Evolutionary conservation across 2,797 vertebrate species (phyloP), one percentile per base, ranked within the genome.

Genomic region (Moxostoma hubbsi): DNA sequence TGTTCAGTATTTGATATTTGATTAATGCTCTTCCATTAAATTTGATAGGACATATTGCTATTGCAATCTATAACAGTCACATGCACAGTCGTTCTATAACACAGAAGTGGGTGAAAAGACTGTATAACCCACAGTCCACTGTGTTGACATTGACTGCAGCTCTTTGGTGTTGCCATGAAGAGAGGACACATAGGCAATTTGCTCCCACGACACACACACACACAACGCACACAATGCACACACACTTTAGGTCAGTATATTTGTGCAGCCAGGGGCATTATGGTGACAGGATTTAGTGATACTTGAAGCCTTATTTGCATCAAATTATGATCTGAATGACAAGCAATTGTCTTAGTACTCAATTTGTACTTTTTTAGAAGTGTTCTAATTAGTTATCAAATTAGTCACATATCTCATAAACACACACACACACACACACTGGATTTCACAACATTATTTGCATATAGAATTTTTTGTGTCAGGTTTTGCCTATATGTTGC

Each of bases 151-250:
- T 64, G 77, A 72, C 77, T 49, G 45, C 45, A 65, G 68, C 77
- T 47, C 68, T 79, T 65, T 65, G 59, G 67, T 79, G 77, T 79
- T 79, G 77, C 77, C 77, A 72, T 79, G 77, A 79, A 55, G 57
- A 65, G 77, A 57, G 46, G 68, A 72, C 68, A 55, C 59, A 64
- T 12, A 64, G 61, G 36, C 68, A 58, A 6, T 79, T 79, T 77
- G 63, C 49, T 47, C 43, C 12, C 43, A 24, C 65, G 45, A 24
- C 24, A 5, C 24, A 62, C 68, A 49, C 74, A 76, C 64, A 46
- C 53, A 59, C 43, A 68, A 79, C 59, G 18, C 11, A 63, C 53
- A 71, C 64, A 45, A 3, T 24, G 4, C 24, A 43, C 68, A 49
- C 74, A 76, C 64, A 46, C 53, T 47, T 45, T 12, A 36, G 50